These are phyloP conservation scores for Gallinago undulata DNA, from an alignment of 2,113 vertebrate species.

Conservation along the genomic window DNA sequence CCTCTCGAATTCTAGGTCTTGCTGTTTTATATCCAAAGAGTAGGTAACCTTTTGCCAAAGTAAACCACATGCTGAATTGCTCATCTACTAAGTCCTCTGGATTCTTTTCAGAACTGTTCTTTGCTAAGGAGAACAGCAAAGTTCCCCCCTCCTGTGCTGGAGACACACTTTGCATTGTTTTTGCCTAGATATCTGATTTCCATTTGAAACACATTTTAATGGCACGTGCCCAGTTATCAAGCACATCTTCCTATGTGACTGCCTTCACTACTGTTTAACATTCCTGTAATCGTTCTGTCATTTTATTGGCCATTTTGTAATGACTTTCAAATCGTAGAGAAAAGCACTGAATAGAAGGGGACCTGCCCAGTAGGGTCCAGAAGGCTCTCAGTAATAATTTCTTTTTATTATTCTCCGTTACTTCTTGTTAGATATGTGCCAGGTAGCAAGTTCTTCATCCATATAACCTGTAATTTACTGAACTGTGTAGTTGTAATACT, in stretches of 20 bases:
- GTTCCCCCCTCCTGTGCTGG: rapidly evolving
- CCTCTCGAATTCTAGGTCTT: neutral
- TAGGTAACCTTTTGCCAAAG: neutral
- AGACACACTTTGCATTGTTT: neutral
- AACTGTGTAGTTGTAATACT: rapidly evolving
- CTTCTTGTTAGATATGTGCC: neutral
- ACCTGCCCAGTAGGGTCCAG: neutral
- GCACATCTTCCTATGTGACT: neutral
- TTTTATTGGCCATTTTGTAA: neutral
- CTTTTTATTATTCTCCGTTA: neutral
- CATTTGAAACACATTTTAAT: neutral
- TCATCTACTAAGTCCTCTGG: neutral
- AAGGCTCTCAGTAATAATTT: neutral
- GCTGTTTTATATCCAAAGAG: neutral
- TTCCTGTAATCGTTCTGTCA: neutral
- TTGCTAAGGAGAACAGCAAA: neutral
- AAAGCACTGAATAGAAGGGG: neutral
- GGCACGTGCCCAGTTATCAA: neutral
- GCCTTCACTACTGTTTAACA: neutral
- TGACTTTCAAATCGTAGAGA: neutral
- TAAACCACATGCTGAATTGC: neutral
- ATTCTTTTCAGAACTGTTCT: neutral
- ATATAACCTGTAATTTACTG: neutral
- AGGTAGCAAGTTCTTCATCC: neutral
- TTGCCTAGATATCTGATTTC: neutral